Evolutionary conservation across 2,888 invertebrate species (phyloP).

Genomic region (Chymomyza amoena): DNA sequence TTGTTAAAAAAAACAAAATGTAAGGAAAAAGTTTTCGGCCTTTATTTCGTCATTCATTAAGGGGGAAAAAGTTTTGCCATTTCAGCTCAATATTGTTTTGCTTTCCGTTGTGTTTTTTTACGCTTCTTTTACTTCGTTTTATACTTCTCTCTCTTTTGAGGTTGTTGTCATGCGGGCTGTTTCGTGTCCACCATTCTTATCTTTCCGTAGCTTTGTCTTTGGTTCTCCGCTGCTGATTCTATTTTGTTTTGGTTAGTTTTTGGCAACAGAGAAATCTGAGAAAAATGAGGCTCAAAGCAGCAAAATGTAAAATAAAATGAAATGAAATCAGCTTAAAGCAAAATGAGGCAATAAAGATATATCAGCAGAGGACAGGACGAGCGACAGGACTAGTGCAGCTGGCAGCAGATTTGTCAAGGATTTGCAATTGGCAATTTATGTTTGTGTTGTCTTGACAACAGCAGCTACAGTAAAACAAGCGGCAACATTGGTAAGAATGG

Average conservation of each 20-base stretch:
- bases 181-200: conserved; percentile 34
- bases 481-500: too few species aligned
- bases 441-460: conserved; percentile 17
- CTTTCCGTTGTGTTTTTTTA: conserved; percentile 29
- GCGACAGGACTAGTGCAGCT: conserved; percentile 17
- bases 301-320: conserved; percentile 9
- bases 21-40: conserved; percentile 45
- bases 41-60: conserved; percentile 61
- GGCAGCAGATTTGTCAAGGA: conserved; percentile 68
- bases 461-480: too few species aligned
- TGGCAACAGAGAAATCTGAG: conserved; percentile 34
- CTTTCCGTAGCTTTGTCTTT: conserved; percentile 57
- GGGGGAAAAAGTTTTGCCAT: conserved; percentile 50
- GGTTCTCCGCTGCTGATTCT: conserved; percentile 26
- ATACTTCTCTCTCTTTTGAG: too few species aligned
- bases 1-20: conserved; percentile 35
- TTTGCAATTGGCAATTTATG: conserved; percentile 65
- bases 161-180: conserved; percentile 44
- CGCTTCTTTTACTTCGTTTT: not conserved
- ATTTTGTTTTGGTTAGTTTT: conserved; percentile 36
- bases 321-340: conserved; percentile 62
- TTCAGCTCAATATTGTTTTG: conserved; percentile 34
- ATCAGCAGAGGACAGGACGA: conserved; percentile 53
- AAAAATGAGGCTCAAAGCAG: conserved; percentile 16
- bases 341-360: conserved; percentile 73